A percentile compares a stretch with the other conserved stretches of the same genome.
These are phyloP conservation scores for Apostichopus californicus DNA, from an alignment of 35 echinoderm and acorn worm species.

Conservation along the genomic window DNA sequence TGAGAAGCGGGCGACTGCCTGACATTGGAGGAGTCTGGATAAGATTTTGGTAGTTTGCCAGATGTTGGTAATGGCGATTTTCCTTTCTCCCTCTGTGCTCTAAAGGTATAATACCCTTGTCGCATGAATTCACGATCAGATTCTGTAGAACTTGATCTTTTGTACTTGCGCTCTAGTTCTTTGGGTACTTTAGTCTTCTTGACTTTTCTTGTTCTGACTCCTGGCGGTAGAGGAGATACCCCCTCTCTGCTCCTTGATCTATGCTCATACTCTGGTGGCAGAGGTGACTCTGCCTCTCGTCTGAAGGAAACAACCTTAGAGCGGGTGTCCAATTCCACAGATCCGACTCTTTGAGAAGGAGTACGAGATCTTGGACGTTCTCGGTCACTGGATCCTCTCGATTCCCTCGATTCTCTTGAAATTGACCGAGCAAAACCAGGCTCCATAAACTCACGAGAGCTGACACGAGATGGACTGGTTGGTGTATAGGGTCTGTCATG, in stretches of 20 bases:
- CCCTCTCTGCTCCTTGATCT: neutral
- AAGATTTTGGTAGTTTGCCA: neutral
- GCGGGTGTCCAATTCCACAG: slow-evolving; percentile 26
- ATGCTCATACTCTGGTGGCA: neutral
- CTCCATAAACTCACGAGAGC: slow-evolving; percentile 59
- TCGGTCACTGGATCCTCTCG: slow-evolving; percentile 30
- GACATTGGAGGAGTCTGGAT: slow-evolving; percentile 2
- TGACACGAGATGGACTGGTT: slow-evolving; percentile 47
- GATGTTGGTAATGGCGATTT: neutral
- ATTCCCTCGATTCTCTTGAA: slow-evolving; percentile 36
- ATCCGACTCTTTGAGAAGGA: neutral
- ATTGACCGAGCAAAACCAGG: slow-evolving; percentile 35
- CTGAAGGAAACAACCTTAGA: slow-evolving; percentile 41
- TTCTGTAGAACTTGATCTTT: slow-evolving; percentile 44
- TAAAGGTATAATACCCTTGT: slow-evolving; percentile 13
- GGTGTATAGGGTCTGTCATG: slow-evolving; percentile 54
- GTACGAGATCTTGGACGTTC: slow-evolving; percentile 6
- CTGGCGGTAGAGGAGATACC: neutral
- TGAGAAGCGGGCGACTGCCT: slow-evolving; percentile 18
- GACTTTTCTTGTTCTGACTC: neutral
- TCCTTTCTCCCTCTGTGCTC: slow-evolving; percentile 22
- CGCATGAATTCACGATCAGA: slow-evolving; percentile 55
- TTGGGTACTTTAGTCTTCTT: slow-evolving; percentile 45
- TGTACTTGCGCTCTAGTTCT: slow-evolving; percentile 41
- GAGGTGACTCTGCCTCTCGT: slow-evolving; percentile 25